Conservation (phyloP, 1,140 invertebrate genomes). For the Cotesia typhae region DNA sequence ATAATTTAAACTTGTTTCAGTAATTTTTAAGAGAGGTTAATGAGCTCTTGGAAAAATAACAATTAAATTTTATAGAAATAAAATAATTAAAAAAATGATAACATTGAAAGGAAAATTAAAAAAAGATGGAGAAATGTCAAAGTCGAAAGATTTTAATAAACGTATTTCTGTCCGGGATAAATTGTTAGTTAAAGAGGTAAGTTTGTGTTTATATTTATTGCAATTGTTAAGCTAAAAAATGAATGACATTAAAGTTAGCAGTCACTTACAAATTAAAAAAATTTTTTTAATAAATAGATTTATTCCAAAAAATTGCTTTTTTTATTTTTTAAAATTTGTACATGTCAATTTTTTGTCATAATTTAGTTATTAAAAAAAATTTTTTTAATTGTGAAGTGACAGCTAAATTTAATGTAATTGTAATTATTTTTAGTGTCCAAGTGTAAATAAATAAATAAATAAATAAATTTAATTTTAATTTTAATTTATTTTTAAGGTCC, state of each 20-base stretch:
- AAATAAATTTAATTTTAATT: conserved; percentile 23
- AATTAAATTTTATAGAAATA: not conserved
- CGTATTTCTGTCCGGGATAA: conserved; percentile 86
- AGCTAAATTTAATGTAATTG: not conserved
- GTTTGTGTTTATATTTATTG: conserved; percentile 15
- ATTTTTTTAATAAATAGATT: too few species aligned
- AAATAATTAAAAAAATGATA: conserved; percentile 70
- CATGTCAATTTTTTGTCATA: too few species aligned
- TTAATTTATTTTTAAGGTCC: conserved; percentile 69
- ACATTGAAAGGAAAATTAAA: conserved; percentile 83
- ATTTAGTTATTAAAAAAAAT: too few species aligned
- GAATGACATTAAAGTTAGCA: not conserved
- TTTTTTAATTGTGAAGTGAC: not conserved
- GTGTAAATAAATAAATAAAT: not conserved
- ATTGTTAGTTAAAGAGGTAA: conserved; percentile 82
- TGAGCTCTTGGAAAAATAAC: too few species aligned
- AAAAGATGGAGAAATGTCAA: conserved; percentile 68
- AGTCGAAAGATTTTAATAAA: conserved; percentile 62
- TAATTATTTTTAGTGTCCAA: too few species aligned
- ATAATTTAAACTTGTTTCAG: too few species aligned
- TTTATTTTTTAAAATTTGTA: too few species aligned
- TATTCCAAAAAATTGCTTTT: too few species aligned
- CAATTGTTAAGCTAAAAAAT: conserved; percentile 18
- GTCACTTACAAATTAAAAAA: too few species aligned
- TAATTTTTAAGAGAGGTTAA: too few species aligned